Conservation (phyloP, 2,113 vertebrate genomes). For the Paedocypris sp. region DNA sequence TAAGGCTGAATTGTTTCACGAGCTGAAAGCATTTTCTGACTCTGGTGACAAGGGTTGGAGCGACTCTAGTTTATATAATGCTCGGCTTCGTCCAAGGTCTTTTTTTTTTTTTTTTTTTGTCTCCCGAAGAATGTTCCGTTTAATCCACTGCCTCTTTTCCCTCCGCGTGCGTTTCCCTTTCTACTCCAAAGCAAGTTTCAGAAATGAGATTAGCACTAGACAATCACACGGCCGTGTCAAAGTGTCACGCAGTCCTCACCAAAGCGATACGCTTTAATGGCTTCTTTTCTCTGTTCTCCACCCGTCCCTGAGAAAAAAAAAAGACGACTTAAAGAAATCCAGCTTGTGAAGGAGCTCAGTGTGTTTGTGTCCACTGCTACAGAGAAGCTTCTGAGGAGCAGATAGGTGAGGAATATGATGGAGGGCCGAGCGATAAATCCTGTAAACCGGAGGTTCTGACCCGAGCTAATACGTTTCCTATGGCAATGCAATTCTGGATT, state of each 20-base stretch:
- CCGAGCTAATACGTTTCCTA: slow-evolving; percentile 55
- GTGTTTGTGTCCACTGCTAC: slow-evolving; percentile 15
- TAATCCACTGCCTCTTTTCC: no score
- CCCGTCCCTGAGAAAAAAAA: no score
- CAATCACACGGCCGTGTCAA: background rate
- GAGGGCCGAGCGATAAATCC: slow-evolving; percentile 47
- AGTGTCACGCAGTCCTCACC: background rate
- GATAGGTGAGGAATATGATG: slow-evolving; percentile 38
- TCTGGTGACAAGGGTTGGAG: no score
- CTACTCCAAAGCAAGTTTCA: no score
- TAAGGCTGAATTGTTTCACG: no score
- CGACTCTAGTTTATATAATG: no score
- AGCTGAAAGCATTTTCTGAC: no score
- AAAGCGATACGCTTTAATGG: background rate
- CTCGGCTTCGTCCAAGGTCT: no score
- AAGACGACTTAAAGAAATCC: background rate
- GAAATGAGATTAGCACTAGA: background rate
- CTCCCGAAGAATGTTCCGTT: no score
- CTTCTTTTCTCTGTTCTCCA: background rate
- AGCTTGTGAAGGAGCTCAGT: background rate
- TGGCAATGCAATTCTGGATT: slow-evolving; percentile 49
- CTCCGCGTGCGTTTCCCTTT: no score
- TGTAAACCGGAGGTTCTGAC: slow-evolving; percentile 49
- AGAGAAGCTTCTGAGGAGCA: slow-evolving; percentile 9
- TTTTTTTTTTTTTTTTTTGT: no score